Base-by-base conservation (phyloP, 2,113 vertebrate genomes). In the Syngnathus scovelli region DNA sequence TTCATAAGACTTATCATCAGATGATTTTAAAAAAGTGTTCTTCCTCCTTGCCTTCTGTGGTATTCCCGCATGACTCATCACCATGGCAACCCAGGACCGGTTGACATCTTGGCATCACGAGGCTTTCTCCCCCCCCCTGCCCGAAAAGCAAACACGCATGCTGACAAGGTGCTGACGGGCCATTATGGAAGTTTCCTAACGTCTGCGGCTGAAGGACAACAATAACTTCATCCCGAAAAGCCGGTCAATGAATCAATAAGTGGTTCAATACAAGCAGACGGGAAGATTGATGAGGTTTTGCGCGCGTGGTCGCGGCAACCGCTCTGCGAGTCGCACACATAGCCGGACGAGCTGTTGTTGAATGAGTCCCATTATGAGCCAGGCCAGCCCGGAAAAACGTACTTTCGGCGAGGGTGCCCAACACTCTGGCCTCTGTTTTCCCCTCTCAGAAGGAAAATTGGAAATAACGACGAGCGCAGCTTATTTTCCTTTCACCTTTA, bases 21-120 rank as follows among this genome's bases (percentile, higher is more conserved):
- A 76, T 86, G 79, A 78, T 72, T 74, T 1, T n/a, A 19, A 0
- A 68, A 58, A 66, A 55, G 6, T 23, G 48, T 74, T 63, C 64
- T 63, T 54, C 44, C 61, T 62, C 13, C 1, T 18, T 74, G 60
- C 65, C 58, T 51, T 78, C 68, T 55, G 68, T 64, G 71, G 61
- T 36, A 71, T 23, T 61, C 73, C 54, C 82, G 66, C 72, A 74
- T 87, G 85, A 87, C 79, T 52, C 19, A 67, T 82, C 70, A 65
- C 81, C 70, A 10, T 12, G 21, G 74, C 67, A 75, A 78, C 83
- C 0, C 3, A 44, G 71, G 54, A 78, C 64, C 66, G 54, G 78
- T 54, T 83, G 85, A 81, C 78, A 67, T 82, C 71, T 76, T 68
- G 15, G 62, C 73, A 67, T 86, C 82, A 87, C 78, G 85, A 19